Evolutionary conservation across 1,140 invertebrate genomes (phyloP).

Genomic region (Drosophila pseudoobscura): DNA sequence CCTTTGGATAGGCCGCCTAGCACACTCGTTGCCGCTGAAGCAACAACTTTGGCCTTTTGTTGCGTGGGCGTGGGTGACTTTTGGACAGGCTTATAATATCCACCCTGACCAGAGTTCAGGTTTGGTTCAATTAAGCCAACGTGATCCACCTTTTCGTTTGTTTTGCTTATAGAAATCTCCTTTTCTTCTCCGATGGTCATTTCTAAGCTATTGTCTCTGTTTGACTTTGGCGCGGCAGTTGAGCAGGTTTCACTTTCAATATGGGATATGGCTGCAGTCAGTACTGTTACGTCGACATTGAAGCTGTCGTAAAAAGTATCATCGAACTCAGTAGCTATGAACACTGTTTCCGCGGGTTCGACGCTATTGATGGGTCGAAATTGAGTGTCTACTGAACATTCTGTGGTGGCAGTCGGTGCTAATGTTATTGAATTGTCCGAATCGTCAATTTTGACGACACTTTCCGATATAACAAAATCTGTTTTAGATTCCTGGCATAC

Average conservation of each 20-base stretch:
- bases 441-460: background rate
- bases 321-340: slow-evolving; percentile 47
- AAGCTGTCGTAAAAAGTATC: slow-evolving; percentile 79
- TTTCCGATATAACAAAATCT: background rate
- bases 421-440: background rate
- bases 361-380: background rate
- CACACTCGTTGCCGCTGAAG: slow-evolving; percentile 55
- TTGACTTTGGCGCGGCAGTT: slow-evolving; percentile 10
- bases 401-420: slow-evolving; percentile 14
- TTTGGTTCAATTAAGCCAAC: slow-evolving; percentile 11
- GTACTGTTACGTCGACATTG: slow-evolving; percentile 66
- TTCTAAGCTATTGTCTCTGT: background rate
- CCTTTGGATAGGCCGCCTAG: slow-evolving; percentile 74
- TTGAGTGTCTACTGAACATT: slow-evolving; percentile 20
- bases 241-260: slow-evolving; percentile 16
- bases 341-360: background rate
- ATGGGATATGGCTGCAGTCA: slow-evolving; percentile 53
- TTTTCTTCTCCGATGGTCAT: background rate
- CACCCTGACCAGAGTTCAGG: slow-evolving; percentile 14
- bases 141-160: background rate
- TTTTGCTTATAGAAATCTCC: background rate
- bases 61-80: slow-evolving; percentile 4
- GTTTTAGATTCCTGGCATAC: background rate
- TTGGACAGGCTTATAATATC: slow-evolving; percentile 46
- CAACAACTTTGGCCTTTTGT: slow-evolving; percentile 34